Evolutionary conservation across 2,113 vertebrate genomes (phyloP).

Genomic region (Brienomyrus longianalis): DNA sequence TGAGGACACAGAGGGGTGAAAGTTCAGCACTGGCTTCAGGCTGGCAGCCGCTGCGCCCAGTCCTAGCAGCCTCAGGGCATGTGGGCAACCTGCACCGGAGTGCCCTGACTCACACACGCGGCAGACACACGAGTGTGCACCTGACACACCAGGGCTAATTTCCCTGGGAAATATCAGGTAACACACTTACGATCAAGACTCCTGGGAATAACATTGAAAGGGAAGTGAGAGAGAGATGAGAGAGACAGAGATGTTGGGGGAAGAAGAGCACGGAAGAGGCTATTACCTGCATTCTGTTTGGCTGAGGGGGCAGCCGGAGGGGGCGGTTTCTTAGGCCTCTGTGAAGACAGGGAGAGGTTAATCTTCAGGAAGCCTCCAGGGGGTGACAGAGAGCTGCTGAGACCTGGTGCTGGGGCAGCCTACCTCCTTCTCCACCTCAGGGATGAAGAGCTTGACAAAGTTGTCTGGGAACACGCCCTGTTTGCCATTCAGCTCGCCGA

Average conservation of each 20-base stretch:
- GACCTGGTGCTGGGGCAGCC: not conserved
- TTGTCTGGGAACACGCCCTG: conserved; percentile 95
- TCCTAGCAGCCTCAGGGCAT: not conserved
- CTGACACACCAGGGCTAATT: not conserved
- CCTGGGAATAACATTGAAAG: not conserved
- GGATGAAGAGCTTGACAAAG: conserved; percentile 87
- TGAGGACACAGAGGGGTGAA: conserved; percentile 40
- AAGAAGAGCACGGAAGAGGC: not conserved
- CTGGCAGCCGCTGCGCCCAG: not conserved
- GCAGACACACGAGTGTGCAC: not conserved
- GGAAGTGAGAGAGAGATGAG: not conserved
- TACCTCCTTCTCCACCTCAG: conserved; percentile 90
- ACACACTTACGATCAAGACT: not conserved
- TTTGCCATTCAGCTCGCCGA: conserved; percentile 83
- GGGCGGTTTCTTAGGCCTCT: conserved; percentile 98
- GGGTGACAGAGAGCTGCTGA: not conserved
- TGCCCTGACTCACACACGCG: not conserved
- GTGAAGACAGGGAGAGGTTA: conserved; percentile 46
- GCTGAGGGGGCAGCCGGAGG: conserved; percentile 79
- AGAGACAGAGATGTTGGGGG: not conserved
- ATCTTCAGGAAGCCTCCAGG: not conserved
- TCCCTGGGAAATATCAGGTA: not conserved
- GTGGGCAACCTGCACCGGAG: not conserved
- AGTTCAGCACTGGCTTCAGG: not conserved
- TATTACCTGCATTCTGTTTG: conserved; percentile 81